A percentile compares a stretch with the other conserved stretches of the same genome.
These are phyloP conservation scores for Parasteatoda tepidariorum DNA, from an alignment of 1,140 invertebrate genomes.

Conservation along the genomic window DNA sequence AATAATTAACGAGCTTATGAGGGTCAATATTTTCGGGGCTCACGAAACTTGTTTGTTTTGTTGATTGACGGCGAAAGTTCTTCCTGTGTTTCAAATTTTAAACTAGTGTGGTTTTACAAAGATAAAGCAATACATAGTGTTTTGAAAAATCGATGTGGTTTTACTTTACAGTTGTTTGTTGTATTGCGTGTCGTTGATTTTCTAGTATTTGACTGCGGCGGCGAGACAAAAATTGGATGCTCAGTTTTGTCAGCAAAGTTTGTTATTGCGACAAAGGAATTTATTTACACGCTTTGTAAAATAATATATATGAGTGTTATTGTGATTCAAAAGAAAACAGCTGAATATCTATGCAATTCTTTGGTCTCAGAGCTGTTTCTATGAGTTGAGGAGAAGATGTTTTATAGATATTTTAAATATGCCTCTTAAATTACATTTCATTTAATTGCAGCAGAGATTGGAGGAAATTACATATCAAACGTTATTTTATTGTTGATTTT, in stretches of 20 bases:
- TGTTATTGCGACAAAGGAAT: constrained; percentile 47
- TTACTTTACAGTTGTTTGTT: constrained; percentile 57
- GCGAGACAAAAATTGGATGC: constrained; percentile 58
- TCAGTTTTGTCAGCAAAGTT: constrained; percentile 55
- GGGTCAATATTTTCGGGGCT: constrained; percentile 57
- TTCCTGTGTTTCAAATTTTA: constrained; percentile 53
- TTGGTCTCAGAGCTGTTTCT: constrained; percentile 34
- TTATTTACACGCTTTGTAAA: constrained; percentile 57
- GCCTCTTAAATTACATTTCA: background rate
- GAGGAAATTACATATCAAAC: constrained; percentile 48
- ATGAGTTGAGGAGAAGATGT: constrained; percentile 39
- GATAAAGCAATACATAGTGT: constrained; percentile 29
- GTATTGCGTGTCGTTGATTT: constrained; percentile 55
- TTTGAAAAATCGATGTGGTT: constrained; percentile 46
- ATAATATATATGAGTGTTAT: constrained; percentile 59
- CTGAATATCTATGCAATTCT: constrained; percentile 57
- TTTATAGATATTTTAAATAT: constrained; percentile 39
- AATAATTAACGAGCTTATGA: constrained; percentile 59
- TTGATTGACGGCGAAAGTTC: constrained; percentile 52
- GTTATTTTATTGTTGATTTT: constrained; percentile 50
- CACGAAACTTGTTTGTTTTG: constrained; percentile 42
- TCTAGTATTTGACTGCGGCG: constrained; percentile 54
- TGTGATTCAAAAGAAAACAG: constrained; percentile 37
- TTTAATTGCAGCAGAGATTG: background rate
- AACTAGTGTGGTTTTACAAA: constrained; percentile 46